Percentiles rank a stretch among this genome's conserved stretches.
Conservation (phyloP, 2,888 invertebrate species). For the Mactromeris polynyma region DNA sequence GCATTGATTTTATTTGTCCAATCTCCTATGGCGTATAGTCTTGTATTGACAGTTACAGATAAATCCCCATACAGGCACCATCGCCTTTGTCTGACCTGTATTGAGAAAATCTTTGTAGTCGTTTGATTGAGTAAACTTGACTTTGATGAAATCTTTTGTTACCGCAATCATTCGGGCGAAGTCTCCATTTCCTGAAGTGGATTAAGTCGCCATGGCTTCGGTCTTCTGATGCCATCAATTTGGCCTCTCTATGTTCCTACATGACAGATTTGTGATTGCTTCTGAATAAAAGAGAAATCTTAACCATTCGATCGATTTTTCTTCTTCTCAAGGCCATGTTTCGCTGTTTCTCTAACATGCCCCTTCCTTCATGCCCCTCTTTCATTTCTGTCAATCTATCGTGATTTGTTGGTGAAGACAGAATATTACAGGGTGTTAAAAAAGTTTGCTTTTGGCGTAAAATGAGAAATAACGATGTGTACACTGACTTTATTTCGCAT, state of each 20-base stretch:
- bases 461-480: no score
- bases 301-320: no score
- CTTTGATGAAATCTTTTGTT: not conserved
- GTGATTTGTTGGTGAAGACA: no score
- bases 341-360: no score
- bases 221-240: not conserved
- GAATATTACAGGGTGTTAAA: no score
- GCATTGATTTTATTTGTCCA: slow-evolving; percentile 13
- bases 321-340: no score
- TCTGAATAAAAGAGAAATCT: not conserved
- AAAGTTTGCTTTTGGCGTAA: no score
- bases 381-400: no score
- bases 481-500: no score
- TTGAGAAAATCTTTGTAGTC: not conserved
- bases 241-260: not conserved
- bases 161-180: not conserved
- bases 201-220: not conserved
- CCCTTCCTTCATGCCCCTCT: no score
- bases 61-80: not conserved
- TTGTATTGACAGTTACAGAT: not conserved
- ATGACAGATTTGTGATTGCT: not conserved
- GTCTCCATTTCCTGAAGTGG: slow-evolving; percentile 2
- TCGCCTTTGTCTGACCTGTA: not conserved
- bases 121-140: not conserved
- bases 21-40: not conserved